Base-by-base conservation (phyloP, 2,797 vertebrate genomes). In the Emydoidea blandingii region DNA sequence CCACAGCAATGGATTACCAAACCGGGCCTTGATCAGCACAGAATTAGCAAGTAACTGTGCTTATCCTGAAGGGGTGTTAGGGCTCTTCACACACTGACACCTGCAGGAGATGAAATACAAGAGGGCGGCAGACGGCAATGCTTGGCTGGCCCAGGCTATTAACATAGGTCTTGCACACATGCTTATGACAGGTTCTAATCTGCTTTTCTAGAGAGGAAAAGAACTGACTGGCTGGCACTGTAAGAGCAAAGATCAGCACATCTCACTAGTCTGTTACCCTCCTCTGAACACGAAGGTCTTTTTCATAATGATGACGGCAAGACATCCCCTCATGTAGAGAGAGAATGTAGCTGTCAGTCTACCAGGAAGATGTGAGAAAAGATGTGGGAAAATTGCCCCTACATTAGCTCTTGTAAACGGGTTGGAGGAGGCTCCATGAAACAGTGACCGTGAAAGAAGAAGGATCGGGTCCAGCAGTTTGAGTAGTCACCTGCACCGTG, bases 221-320 rank as follows among this genome's bases (percentile, higher is more conserved):
- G 82, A 90, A 83, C 50, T 82, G 87, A 25, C 76, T 90, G 89
- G 89, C 87, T 87, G 85, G 62, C 0, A 5, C 47, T 57, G 78
- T 56, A 59, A 57, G 89, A 87, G 92, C 87, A 85, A 86, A 95
- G 95, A 95, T 52, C 89, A 89, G 89, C 41, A 80, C 37, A 78
- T 54, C 62, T 78, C 27, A 34, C 76, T 59, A 4, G 27, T 88
- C 68, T 1, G 0, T 2, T 78, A 31, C 37, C n/a, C 10, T 79
- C 25, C 54, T 76, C n/a, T 16, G 5, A 16, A 27, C 27, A 16
- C 44, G 16, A 49, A 31, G 44, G 27, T 78, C 44, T 47, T 29
- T n/a, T 72, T 41, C 65, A 12, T 21, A 25, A 41, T 21, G 37
- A 23, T 23, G n/a, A 11, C 18, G 12, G 65, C 4, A 2, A 41